Percentiles rank a stretch among this genome's conserved stretches.
These are phyloP conservation scores for Colius striatus DNA, from an alignment of 2,113 vertebrate species.

Conservation along the genomic window DNA sequence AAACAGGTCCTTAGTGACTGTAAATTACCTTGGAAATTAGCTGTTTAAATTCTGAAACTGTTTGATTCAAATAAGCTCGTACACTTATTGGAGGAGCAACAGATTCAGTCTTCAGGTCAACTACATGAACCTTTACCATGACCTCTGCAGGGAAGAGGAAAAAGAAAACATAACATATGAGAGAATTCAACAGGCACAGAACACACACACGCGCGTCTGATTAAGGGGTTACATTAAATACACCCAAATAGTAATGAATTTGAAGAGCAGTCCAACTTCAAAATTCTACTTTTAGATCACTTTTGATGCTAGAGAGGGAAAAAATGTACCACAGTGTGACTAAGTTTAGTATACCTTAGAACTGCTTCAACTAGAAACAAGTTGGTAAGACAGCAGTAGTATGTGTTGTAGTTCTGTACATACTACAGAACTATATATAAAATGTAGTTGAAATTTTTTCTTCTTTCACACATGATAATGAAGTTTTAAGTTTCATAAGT, in stretches of 20 bases:
- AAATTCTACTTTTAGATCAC: neutral
- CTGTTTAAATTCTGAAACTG: conserved; percentile 93
- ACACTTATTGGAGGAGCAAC: conserved; percentile 90
- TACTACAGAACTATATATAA: neutral
- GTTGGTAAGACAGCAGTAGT: neutral
- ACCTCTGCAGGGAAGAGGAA: conserved; percentile 84
- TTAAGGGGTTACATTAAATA: neutral
- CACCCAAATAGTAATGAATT: neutral
- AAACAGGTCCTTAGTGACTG: neutral
- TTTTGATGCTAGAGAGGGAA: neutral
- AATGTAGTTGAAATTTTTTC: neutral
- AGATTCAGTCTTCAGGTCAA: conserved; percentile 90
- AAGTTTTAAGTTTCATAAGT: neutral
- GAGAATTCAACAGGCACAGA: neutral
- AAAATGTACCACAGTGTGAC: neutral
- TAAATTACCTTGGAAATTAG: conserved; percentile 92
- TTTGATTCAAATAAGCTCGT: conserved; percentile 96
- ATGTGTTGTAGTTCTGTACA: neutral
- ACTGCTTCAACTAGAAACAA: neutral
- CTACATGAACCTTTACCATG: conserved; percentile 97
- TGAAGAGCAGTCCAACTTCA: neutral
- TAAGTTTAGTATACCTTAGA: neutral
- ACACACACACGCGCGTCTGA: neutral
- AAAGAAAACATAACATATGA: neutral
- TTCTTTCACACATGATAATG: neutral